Evolutionary conservation across 2,113 vertebrate genomes (phyloP).

Genomic region (Carassius carassius): DNA sequence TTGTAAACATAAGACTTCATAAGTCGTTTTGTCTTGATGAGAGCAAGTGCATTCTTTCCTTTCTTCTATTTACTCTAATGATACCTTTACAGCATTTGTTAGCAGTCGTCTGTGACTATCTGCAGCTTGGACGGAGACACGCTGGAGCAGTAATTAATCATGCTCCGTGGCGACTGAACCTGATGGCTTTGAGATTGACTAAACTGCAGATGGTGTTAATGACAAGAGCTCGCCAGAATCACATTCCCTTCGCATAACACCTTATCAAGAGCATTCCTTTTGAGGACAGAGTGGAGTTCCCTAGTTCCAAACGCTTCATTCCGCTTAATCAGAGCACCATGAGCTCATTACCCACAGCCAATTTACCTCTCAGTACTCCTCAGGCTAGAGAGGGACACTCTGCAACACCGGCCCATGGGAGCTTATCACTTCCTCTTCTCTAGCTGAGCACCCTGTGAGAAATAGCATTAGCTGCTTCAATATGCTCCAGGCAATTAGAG

Average conservation of each 20-base stretch:
- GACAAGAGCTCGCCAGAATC: conserved; percentile 1
- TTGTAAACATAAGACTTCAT: not conserved
- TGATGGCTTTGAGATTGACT: conserved; percentile 36
- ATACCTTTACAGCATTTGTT: not conserved
- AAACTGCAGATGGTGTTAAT: conserved; percentile 22
- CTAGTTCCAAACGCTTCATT: conserved; percentile 3
- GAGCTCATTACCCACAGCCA: conserved; percentile 45
- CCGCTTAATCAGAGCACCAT: conserved; percentile 31
- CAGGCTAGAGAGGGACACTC: conserved; percentile 26
- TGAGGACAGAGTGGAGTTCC: conserved; percentile 18
- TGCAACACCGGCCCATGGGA: conserved; percentile 10
- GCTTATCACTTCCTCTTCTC: conserved; percentile 13
- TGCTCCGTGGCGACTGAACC: not conserved
- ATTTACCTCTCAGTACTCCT: conserved; percentile 22
- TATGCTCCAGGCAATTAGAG: conserved; percentile 39
- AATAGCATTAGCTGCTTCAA: conserved; percentile 42
- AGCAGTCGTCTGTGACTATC: not conserved
- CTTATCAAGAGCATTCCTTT: conserved; percentile 25
- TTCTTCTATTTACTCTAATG: not conserved
- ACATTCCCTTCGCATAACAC: not conserved
- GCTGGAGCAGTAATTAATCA: conserved; percentile 17
- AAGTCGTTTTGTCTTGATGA: not conserved
- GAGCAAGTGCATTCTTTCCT: not conserved
- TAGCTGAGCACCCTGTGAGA: conserved; percentile 9
- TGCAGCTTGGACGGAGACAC: not conserved